phyloP scores from a whole-genome alignment of 2,113 vertebrate genomes.

The Meles meles region DNA sequence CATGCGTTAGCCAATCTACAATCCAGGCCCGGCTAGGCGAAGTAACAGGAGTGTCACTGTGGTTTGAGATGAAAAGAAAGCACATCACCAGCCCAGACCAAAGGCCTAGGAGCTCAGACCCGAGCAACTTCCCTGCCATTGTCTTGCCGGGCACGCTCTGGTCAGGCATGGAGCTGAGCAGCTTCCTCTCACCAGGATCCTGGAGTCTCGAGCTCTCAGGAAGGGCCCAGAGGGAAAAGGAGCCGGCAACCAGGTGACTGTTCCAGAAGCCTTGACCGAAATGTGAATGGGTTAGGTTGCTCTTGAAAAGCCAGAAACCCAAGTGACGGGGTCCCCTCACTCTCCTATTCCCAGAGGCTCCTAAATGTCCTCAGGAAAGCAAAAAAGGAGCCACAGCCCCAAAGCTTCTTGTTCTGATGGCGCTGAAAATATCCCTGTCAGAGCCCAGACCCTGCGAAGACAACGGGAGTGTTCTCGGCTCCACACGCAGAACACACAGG shows the following conservation, averaged over 20 bases:
- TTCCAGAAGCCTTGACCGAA: not conserved
- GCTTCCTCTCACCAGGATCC: not conserved
- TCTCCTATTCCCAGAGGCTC: not conserved
- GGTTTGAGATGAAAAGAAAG: not conserved
- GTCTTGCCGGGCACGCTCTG: not conserved
- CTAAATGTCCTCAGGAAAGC: not conserved
- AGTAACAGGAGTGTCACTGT: not conserved
- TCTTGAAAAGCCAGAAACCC: not conserved
- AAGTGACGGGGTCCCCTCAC: not conserved
- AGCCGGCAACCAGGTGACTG: not conserved
- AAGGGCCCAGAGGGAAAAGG: not conserved
- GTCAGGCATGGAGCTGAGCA: not conserved
- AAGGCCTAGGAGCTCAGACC: not conserved
- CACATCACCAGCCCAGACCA: not conserved
- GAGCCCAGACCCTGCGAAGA: not conserved
- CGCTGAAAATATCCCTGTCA: not conserved
- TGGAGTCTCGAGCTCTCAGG: not conserved
- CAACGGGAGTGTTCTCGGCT: not conserved
- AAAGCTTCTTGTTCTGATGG: conserved; percentile 39
- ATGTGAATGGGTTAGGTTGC: not conserved
- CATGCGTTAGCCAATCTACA: not conserved
- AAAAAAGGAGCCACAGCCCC: not conserved
- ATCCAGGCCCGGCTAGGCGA: not conserved
- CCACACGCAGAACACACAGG: not conserved
- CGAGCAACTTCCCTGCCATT: not conserved